Conservation (phyloP, 2,888 invertebrate genomes). For the Beris morrisii region DNA sequence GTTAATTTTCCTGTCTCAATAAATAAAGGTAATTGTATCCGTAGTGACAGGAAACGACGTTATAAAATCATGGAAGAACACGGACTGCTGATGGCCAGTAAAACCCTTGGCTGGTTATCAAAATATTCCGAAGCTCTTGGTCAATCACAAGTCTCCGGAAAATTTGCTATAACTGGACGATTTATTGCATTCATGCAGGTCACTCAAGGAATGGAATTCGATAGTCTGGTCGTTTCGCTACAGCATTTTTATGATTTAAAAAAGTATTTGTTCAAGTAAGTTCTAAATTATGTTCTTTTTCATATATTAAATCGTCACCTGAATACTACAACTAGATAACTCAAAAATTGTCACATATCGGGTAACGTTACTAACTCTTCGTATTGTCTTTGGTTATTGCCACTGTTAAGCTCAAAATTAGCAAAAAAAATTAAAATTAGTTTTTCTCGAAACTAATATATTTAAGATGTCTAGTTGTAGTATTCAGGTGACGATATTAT, state of each 20-base stretch:
- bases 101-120: conserved; percentile 68
- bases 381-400: no score
- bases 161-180: conserved; percentile 51
- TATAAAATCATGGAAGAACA: conserved; percentile 74
- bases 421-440: no score
- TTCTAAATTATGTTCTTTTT: conserved; percentile 5
- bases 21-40: conserved; percentile 2
- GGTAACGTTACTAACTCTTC: background rate
- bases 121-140: conserved; percentile 68
- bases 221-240: conserved; percentile 75
- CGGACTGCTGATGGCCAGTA: conserved; percentile 76
- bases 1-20: background rate
- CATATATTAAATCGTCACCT: background rate
- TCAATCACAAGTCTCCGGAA: conserved; percentile 55
- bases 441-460: no score
- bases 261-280: conserved; percentile 60
- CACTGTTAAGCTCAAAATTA: no score
- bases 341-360: no score
- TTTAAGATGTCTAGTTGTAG: no score
- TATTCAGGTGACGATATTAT: no score
- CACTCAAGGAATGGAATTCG: conserved; percentile 71
- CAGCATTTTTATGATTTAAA: conserved; percentile 70
- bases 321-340: no score
- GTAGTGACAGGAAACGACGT: conserved; percentile 68
- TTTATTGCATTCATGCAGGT: conserved; percentile 77